Percentiles rank a stretch among this genome's conserved stretches.
These are phyloP conservation scores for Pammene aurita DNA, from an alignment of 2,888 invertebrate species.

Conservation along the genomic window DNA sequence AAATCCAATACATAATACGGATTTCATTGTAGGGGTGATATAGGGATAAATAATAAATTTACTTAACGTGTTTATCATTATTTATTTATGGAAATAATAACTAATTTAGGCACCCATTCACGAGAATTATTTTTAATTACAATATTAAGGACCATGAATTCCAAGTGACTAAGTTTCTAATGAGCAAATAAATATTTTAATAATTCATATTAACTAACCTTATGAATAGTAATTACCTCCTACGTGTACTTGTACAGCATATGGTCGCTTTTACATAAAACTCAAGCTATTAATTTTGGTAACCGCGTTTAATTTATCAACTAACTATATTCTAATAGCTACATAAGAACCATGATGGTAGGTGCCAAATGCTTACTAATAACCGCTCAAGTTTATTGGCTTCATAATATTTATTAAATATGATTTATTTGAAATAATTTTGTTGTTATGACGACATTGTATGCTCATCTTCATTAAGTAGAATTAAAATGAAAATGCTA, in stretches of 20 bases:
- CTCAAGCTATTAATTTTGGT: not conserved
- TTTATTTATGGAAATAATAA: slow-evolving; percentile 20
- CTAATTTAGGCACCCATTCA: slow-evolving; percentile 23
- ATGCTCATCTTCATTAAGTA: not conserved
- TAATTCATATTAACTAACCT: slow-evolving; percentile 9
- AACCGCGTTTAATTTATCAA: not conserved
- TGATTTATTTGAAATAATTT: not conserved
- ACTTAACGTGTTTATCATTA: not conserved
- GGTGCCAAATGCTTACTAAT: not conserved
- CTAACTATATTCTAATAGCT: too few relatives aligned
- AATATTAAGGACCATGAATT: slow-evolving; percentile 12
- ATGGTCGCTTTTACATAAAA: slow-evolving; percentile 4
- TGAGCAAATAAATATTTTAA: slow-evolving; percentile 26
- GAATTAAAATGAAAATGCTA: not conserved
- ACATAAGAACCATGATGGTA: too few relatives aligned
- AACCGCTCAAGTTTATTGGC: not conserved
- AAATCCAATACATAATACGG: too few relatives aligned
- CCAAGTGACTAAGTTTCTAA: slow-evolving; percentile 9
- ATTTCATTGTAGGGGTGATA: too few relatives aligned
- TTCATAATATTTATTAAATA: too few relatives aligned
- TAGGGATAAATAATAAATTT: not conserved
- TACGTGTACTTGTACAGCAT: not conserved
- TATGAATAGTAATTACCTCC: not conserved
- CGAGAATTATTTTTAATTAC: not conserved
- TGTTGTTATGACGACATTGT: not conserved